Percentiles rank a stretch among this genome's conserved stretches.
These are phyloP conservation scores for Caenorhabditis brenneri DNA, from an alignment of 1,140 invertebrate genomes.

Conservation along the genomic window DNA sequence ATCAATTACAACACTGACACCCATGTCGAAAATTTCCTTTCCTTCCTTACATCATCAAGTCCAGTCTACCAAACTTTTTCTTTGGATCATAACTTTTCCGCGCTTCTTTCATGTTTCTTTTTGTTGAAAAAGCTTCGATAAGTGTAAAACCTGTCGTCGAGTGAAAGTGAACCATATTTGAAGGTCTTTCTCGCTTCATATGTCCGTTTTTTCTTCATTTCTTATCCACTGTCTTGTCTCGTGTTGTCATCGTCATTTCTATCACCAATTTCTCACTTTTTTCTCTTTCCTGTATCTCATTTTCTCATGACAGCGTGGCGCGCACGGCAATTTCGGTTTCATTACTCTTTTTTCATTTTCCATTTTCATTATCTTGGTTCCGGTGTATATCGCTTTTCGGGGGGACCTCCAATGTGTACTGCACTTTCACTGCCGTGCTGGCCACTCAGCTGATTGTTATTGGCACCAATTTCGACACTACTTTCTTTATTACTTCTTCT, in stretches of 20 bases:
- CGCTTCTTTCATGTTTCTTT: neutral
- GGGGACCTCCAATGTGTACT: neutral
- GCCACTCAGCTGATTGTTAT: constrained; percentile 25
- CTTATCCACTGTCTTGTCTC: neutral
- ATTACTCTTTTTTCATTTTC: neutral
- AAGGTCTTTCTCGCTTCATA: constrained; percentile 11
- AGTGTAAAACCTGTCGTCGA: constrained; percentile 7
- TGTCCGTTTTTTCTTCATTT: constrained; percentile 11
- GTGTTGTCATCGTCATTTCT: constrained; percentile 12
- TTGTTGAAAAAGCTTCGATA: neutral
- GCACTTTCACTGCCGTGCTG: neutral
- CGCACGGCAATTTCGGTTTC: neutral
- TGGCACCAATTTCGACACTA: constrained; percentile 37
- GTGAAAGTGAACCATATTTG: constrained; percentile 39
- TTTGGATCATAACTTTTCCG: neutral
- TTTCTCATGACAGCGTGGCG: no score
- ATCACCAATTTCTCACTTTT: neutral
- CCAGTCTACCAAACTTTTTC: neutral
- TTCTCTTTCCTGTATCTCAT: neutral
- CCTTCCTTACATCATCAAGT: no score
- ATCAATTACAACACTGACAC: no score
- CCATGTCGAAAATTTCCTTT: no score
- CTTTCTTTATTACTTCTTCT: constrained; percentile 27
- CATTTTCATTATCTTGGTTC: neutral
- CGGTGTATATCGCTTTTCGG: neutral